These are phyloP conservation scores for Lasiurus cinereus DNA, from an alignment of 2,113 vertebrate genomes.

Conservation along the genomic window DNA sequence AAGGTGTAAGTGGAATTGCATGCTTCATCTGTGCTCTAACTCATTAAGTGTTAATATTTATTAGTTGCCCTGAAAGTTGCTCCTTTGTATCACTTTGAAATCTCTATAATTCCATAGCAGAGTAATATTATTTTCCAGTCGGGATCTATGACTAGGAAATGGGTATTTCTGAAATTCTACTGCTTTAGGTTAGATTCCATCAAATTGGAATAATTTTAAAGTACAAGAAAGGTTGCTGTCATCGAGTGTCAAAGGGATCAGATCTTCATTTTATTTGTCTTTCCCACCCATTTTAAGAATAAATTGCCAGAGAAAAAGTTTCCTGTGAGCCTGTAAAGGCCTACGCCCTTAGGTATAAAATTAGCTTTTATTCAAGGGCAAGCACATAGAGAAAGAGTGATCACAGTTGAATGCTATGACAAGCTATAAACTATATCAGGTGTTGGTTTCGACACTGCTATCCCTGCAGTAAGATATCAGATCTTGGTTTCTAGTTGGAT, in stretches of 20 bases:
- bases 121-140: background rate
- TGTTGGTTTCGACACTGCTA: background rate
- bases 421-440: background rate
- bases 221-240: slow-evolving; percentile 32
- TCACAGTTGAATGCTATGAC: background rate
- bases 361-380: background rate
- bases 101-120: background rate
- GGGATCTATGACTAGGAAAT: slow-evolving; percentile 1
- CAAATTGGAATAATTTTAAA: slow-evolving; percentile 42
- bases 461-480: background rate
- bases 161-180: slow-evolving; percentile 39
- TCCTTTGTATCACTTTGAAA: background rate
- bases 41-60: background rate
- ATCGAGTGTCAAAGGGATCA: slow-evolving; percentile 44
- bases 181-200: slow-evolving; percentile 29
- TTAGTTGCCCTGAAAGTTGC: background rate
- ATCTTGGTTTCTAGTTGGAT: background rate
- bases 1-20: background rate
- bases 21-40: slow-evolving; percentile 10
- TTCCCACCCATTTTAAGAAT: background rate
- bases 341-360: background rate
- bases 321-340: background rate
- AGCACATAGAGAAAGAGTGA: background rate
- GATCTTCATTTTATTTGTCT: slow-evolving; percentile 41
- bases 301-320: background rate